Conservation (phyloP, 2,113 vertebrate genomes). For the Eleginops maclovinus region DNA sequence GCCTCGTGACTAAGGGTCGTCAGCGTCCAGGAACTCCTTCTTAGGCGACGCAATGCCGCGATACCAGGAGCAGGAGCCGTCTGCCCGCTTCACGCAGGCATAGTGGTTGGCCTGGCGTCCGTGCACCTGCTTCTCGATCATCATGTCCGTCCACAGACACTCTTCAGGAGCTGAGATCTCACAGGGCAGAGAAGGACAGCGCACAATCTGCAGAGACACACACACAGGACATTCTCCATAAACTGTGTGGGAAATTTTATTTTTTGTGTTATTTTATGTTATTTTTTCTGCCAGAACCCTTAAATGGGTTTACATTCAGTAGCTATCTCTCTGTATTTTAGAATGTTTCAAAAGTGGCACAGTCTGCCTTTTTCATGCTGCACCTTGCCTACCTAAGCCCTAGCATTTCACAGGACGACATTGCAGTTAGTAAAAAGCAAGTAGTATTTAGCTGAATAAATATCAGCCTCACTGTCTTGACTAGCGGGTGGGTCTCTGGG, state of each 20-base stretch:
- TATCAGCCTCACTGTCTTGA: slow-evolving; percentile 37
- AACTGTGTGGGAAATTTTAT: too few relatives aligned
- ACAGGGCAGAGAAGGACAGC: slow-evolving; percentile 94
- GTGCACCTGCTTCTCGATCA: slow-evolving; percentile 96
- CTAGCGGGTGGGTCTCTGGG: too few relatives aligned
- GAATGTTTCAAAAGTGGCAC: background rate
- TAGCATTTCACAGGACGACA: background rate
- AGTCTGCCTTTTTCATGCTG: background rate
- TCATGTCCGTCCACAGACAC: slow-evolving; percentile 99
- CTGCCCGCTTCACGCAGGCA: slow-evolving; percentile 95
- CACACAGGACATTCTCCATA: background rate
- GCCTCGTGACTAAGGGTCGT: slow-evolving; percentile 89
- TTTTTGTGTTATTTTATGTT: too few relatives aligned
- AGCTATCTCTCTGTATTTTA: background rate
- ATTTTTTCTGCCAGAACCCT: background rate
- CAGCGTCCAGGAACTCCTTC: slow-evolving; percentile 96
- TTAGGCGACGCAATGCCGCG: slow-evolving; percentile 93
- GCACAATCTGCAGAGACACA: slow-evolving; percentile 88
- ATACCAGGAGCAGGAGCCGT: slow-evolving; percentile 97
- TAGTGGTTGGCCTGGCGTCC: slow-evolving; percentile 98
- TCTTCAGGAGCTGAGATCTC: slow-evolving; percentile 92
- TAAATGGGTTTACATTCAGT: background rate
- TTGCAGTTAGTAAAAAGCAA: background rate
- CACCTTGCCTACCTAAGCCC: background rate
- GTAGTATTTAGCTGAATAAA: too few relatives aligned